Evolutionary conservation across 2,797 vertebrate species (phyloP).

Genomic region (Pangasius krempfi): DNA sequence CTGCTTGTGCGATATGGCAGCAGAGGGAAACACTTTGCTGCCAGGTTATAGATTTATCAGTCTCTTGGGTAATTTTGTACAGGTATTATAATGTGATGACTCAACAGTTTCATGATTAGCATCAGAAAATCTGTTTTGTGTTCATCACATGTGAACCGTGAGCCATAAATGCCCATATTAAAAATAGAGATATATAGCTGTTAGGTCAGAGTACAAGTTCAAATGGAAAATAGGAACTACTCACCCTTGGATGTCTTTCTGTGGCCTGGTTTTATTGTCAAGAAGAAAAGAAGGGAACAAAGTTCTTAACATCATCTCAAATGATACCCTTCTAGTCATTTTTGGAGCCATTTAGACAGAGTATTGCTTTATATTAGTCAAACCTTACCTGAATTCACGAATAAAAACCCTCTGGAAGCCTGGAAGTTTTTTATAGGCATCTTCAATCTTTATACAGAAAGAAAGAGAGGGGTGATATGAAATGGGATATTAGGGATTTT

Average conservation of each 20-base stretch:
- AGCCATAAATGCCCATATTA: conserved; percentile 33
- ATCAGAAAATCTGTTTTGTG: conserved; percentile 43
- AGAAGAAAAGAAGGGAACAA: conserved; percentile 37
- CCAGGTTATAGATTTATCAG: conserved; percentile 54
- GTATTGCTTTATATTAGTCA: not conserved
- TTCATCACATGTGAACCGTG: conserved; percentile 35
- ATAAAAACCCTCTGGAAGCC: conserved; percentile 84
- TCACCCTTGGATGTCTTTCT: conserved; percentile 85
- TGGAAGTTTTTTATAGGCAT: conserved; percentile 81
- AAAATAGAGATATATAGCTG: conserved; percentile 32
- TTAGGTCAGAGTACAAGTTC: conserved; percentile 32
- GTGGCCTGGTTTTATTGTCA: conserved; percentile 73
- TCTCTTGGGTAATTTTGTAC: conserved; percentile 36
- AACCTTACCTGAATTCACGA: conserved; percentile 87
- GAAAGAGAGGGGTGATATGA: not conserved
- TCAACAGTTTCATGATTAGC: conserved; percentile 37
- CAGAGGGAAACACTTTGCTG: conserved; percentile 29
- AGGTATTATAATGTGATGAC: conserved; percentile 38
- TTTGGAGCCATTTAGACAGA: not conserved
- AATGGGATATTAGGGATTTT: conserved; percentile 42
- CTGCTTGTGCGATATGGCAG: conserved; percentile 49
- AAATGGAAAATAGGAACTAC: conserved; percentile 44
- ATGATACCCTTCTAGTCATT: not conserved
- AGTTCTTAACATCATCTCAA: conserved; percentile 35
- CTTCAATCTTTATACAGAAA: conserved; percentile 76